Base-by-base conservation (phyloP, 2,113 vertebrate genomes). In the Mandrillus leucophaeus region DNA sequence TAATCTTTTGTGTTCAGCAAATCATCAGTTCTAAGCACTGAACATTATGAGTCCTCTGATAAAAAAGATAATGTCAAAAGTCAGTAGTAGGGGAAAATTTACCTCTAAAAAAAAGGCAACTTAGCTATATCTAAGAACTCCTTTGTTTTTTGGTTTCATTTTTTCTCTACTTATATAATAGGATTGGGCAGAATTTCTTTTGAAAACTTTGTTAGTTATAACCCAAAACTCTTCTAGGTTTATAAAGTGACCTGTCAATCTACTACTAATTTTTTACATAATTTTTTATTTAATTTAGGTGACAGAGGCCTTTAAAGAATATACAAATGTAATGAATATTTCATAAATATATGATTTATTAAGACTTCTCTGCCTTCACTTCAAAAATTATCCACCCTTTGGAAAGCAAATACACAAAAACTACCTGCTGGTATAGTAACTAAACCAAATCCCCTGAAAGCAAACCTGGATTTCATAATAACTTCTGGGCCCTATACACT, bases 311-410 rank as follows among this genome's bases (percentile, higher is more conserved):
- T 98, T 98, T 98, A 98, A 98, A 98, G 96, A 98, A 97, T 95
- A 97, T 95, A 96, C 82, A 97, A 97, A 98, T 98, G 95, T 96
- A 98, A 99, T 99, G 98, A 98, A 99, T 99, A 98, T 99, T 99
- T 99, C 98, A 99, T 99, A 98, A 98, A 98, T 97, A 97, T 98
- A 96, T 98, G 98, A 99, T 98, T 98, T 99, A 99, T 99, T 98
- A 98, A 89, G 86, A 98, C 92, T 98, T 96, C 86, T 98, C 76
- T 97, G 93, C 95, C 92, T 98, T 97, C 98, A 95, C 97, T 98
- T 98, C 98, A 98, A 97, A 98, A 98, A 98, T 96, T 97, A 98
- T 97, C 90, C 68, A 98, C 98, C 93, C 92, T 98, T 98, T 95
- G 98, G 94, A 98, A 98, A 97, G 97, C 85, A 92, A 98, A 93